Conservation (phyloP, 2,888 invertebrate genomes). For the Drosophila flavopinicola region DNA sequence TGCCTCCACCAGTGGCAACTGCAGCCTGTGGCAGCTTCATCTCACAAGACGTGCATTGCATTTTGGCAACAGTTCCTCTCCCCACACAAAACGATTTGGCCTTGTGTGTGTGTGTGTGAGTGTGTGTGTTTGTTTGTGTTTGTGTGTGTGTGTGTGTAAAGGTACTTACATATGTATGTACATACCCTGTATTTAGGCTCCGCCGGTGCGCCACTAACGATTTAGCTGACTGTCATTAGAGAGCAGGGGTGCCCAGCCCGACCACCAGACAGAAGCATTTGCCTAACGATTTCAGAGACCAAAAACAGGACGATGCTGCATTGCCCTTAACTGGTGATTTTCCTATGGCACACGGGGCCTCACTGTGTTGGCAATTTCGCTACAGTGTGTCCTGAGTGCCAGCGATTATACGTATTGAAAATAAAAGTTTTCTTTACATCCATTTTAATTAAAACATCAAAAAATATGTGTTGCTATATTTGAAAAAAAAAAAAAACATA, state of each 20-base stretch:
- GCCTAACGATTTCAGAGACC: constrained; percentile 6
- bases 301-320: neutral
- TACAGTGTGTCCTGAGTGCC: too few relatives aligned
- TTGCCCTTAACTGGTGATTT: neutral
- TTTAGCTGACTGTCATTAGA: constrained; percentile 11
- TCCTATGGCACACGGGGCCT: too few relatives aligned
- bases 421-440: too few relatives aligned
- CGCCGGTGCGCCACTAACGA: constrained; percentile 1
- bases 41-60: constrained; percentile 14
- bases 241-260: neutral
- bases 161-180: neutral
- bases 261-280: constrained; percentile 1
- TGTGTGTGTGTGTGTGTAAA: neutral
- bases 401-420: too few relatives aligned
- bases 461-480: too few relatives aligned
- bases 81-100: constrained; percentile 2
- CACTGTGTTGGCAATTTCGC: too few relatives aligned
- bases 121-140: neutral
- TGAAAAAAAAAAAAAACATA: too few relatives aligned
- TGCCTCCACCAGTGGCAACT: neutral
- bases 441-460: too few relatives aligned
- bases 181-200: neutral
- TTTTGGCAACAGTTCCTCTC: constrained; percentile 11
- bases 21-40: constrained; percentile 7
- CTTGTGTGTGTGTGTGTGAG: neutral